Conservation (phyloP, 2,888 invertebrate genomes). For the Dasysyrphus tricinctus region DNA sequence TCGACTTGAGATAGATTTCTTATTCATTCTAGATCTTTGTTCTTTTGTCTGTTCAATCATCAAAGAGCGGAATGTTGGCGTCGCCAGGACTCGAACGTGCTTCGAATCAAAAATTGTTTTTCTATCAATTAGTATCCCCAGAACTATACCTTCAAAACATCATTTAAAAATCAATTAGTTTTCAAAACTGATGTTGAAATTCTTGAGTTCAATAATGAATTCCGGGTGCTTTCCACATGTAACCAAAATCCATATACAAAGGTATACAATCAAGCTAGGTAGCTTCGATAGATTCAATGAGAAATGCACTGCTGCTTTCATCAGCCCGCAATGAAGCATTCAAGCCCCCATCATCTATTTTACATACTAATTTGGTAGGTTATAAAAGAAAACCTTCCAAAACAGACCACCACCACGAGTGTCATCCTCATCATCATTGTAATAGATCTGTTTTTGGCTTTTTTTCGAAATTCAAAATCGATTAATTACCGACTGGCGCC, state of each 20-base stretch:
- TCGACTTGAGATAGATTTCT: slow-evolving; percentile 18
- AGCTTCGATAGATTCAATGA: slow-evolving; percentile 30
- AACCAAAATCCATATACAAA: slow-evolving; percentile 30
- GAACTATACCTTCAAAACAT: slow-evolving; percentile 57
- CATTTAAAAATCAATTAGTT: slow-evolving; percentile 69
- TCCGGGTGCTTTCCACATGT: slow-evolving; percentile 53
- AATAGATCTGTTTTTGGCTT: slow-evolving; percentile 46
- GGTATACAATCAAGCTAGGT: background rate
- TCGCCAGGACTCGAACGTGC: slow-evolving; percentile 70
- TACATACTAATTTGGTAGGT: slow-evolving; percentile 65
- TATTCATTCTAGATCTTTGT: slow-evolving; percentile 32
- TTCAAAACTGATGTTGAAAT: slow-evolving; percentile 32
- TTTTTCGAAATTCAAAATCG: slow-evolving; percentile 46
- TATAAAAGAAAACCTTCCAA: slow-evolving; percentile 16
- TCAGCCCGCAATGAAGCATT: background rate
- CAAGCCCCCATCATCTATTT: slow-evolving; percentile 58
- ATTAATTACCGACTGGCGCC: slow-evolving; percentile 74
- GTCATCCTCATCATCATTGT: slow-evolving; percentile 33
- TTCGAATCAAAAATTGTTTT: slow-evolving; percentile 29
- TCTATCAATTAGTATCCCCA: slow-evolving; percentile 57
- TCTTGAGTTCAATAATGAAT: slow-evolving; percentile 44
- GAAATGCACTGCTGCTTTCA: slow-evolving; percentile 44
- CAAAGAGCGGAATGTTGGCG: slow-evolving; percentile 62
- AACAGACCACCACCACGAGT: slow-evolving; percentile 62
- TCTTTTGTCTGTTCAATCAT: slow-evolving; percentile 5